phyloP scores from a whole-genome alignment of 2,888 invertebrate species.

The Noctua janthe region DNA sequence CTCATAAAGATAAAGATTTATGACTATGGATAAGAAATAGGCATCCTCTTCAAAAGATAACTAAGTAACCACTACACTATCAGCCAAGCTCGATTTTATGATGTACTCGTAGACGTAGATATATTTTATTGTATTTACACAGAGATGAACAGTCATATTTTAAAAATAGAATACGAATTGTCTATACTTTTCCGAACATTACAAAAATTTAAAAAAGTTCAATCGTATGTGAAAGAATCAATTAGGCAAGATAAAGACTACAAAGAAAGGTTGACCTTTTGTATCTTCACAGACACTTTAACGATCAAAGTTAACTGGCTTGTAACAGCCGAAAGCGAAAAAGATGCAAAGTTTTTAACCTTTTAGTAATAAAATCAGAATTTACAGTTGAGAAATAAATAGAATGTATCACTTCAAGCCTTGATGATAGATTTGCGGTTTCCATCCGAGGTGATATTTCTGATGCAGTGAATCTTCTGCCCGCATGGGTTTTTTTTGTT shows the following conservation, averaged over 20 bases:
- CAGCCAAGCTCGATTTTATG: not conserved
- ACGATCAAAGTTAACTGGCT: conserved; percentile 41
- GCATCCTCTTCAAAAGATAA: not conserved
- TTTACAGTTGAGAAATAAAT: not conserved
- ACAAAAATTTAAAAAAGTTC: not conserved
- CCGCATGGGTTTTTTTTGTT: conserved; percentile 6
- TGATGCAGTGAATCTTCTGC: not conserved
- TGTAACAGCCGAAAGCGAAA: conserved; percentile 24
- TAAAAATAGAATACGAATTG: not conserved
- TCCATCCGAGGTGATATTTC: not conserved
- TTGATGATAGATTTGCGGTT: conserved; percentile 18
- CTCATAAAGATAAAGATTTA: conserved; percentile 17
- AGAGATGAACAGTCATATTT: no score
- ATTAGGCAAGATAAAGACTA: conserved; percentile 26
- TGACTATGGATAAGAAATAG: not conserved
- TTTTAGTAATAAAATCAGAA: conserved; percentile 2
- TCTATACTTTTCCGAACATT: not conserved
- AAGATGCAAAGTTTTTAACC: conserved; percentile 34
- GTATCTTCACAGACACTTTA: conserved; percentile 38
- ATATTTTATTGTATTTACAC: not conserved
- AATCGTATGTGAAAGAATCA: conserved; percentile 3
- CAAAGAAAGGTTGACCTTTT: conserved; percentile 36
- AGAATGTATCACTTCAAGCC: conserved; percentile 3
- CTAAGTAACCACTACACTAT: not conserved
- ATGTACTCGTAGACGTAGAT: no score